These are phyloP conservation scores for Penaeus monodon DNA, from an alignment of 2,888 invertebrate genomes.

Conservation along the genomic window DNA sequence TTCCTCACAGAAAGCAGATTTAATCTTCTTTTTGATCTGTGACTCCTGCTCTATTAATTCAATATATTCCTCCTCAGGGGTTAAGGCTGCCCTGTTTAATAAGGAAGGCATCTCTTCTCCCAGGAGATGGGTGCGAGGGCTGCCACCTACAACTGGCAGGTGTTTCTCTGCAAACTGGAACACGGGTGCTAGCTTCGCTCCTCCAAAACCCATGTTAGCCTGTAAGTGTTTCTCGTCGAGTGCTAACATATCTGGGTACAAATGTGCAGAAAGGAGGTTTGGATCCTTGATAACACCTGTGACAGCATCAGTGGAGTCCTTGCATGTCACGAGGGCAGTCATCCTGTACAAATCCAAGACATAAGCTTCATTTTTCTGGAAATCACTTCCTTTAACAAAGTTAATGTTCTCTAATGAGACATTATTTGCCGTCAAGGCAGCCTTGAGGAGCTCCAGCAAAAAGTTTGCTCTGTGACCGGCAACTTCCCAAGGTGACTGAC, in stretches of 20 bases:
- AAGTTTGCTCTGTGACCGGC: conserved; percentile 50
- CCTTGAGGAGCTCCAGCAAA: conserved; percentile 80
- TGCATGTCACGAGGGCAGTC: conserved; percentile 92
- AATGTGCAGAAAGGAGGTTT: conserved; percentile 91
- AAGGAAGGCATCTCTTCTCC: conserved; percentile 52
- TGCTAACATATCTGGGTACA: conserved; percentile 94
- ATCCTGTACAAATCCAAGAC: conserved; percentile 94
- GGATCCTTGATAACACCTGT: conserved; percentile 99
- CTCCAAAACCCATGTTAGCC: conserved; percentile 99
- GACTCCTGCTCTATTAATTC: conserved; percentile 92
- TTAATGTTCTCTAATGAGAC: conserved; percentile 94
- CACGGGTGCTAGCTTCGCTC: conserved; percentile 98
- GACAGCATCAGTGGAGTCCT: conserved; percentile 98
- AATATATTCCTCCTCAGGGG: conserved; percentile 96
- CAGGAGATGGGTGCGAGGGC: conserved; percentile 34
- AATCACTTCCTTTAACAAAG: conserved; percentile 81
- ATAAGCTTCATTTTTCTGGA: conserved; percentile 76
- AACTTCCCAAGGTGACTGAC: conserved; percentile 49
- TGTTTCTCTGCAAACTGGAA: conserved; percentile 98
- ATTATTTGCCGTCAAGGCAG: conserved; percentile 90
- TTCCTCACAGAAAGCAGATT: conserved; percentile 94
- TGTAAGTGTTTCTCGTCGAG: conserved; percentile 98
- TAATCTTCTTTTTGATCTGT: conserved; percentile 92
- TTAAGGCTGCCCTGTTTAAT: conserved; percentile 52
- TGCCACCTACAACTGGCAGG: conserved; percentile 84